Evolutionary conservation across 2,888 invertebrate species (phyloP).

Genomic region (Pseudanteris insignis): DNA sequence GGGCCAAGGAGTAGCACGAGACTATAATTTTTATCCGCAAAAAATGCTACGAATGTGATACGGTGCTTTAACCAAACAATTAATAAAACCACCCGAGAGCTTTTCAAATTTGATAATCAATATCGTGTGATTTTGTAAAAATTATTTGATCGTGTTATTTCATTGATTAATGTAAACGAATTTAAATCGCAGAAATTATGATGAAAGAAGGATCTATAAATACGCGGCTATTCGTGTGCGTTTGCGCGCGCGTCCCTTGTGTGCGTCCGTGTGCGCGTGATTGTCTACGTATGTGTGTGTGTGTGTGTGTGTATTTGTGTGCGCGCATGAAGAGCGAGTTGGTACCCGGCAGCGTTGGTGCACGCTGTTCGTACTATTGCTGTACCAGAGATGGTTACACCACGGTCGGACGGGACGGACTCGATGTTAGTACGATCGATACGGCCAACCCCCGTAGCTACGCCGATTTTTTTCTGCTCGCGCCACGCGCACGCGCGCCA

Average conservation of each 20-base stretch:
- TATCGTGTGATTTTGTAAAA: too few species aligned
- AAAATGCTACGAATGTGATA: too few species aligned
- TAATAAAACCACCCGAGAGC: too few species aligned
- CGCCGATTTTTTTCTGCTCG: conserved; percentile 71
- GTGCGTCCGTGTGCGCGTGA: not conserved
- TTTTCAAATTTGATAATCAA: too few species aligned
- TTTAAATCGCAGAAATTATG: too few species aligned
- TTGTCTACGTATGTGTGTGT: not conserved
- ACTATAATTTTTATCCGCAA: too few species aligned
- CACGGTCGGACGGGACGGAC: conserved; percentile 66
- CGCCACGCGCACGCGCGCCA: conserved; percentile 44
- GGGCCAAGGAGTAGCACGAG: too few species aligned
- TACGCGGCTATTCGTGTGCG: not conserved
- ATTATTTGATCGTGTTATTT: too few species aligned
- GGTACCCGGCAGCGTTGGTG: conserved; percentile 33
- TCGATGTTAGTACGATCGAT: conserved; percentile 62
- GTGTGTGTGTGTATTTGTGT: not conserved
- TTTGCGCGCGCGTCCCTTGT: not conserved
- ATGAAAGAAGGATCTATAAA: not conserved
- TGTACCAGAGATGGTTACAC: conserved; percentile 64
- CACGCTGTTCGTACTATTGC: conserved; percentile 45
- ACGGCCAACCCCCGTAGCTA: conserved; percentile 66
- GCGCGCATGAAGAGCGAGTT: conserved; percentile 9
- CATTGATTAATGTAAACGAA: too few species aligned
- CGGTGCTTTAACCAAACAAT: too few species aligned